phyloP scores from a whole-genome alignment of 1,140 invertebrate genomes.

The Drosophila micromelanica region DNA sequence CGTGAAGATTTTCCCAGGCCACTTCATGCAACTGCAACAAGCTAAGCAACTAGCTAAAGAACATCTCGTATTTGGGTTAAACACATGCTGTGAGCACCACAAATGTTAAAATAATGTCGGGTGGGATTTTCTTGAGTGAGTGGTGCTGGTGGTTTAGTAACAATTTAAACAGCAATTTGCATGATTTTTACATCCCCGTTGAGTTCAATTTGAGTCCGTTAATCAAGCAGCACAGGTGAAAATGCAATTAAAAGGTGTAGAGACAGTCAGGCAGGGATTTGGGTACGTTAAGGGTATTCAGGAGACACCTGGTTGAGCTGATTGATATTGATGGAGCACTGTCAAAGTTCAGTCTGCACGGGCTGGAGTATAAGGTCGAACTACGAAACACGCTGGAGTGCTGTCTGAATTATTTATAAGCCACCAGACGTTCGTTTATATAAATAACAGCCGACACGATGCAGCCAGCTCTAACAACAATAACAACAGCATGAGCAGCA shows the following conservation, averaged over 20 bases:
- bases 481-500: conserved; percentile 20
- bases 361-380: neutral
- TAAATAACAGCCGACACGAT: conserved; percentile 65
- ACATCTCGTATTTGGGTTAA: conserved; percentile 61
- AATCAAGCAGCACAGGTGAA: conserved; percentile 52
- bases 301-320: conserved; percentile 3
- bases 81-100: conserved; percentile 42
- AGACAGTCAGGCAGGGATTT: neutral
- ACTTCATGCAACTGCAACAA: conserved; percentile 52
- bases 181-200: conserved; percentile 53
- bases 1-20: conserved; percentile 11
- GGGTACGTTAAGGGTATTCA: neutral
- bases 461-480: conserved; percentile 41
- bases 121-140: neutral
- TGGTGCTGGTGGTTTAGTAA: neutral
- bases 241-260: conserved; percentile 31
- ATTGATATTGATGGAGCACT: conserved; percentile 44
- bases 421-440: conserved; percentile 35
- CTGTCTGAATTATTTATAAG: conserved; percentile 75
- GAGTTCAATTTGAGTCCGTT: conserved; percentile 41
- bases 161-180: conserved; percentile 24
- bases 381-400: conserved; percentile 27
- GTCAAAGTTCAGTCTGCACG: conserved; percentile 58
- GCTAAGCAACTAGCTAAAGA: conserved; percentile 39
- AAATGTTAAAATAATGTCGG: conserved; percentile 19